Evolutionary conservation across 2,888 invertebrate genomes (phyloP).

Genomic region (Ptilodon capucinus): DNA sequence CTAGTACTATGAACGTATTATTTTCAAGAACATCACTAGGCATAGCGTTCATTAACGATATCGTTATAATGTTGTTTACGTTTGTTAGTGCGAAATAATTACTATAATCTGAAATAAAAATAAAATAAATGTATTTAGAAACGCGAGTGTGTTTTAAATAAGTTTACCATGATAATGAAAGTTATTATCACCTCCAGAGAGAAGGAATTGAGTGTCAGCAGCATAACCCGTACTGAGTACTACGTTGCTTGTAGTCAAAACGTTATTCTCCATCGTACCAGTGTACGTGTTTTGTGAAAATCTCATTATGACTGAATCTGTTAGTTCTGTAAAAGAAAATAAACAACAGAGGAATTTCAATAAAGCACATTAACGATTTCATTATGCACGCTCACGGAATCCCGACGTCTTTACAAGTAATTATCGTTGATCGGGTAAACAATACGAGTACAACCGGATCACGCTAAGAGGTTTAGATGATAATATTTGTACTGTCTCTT

Average conservation of each 20-base stretch:
- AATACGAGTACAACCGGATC: background rate
- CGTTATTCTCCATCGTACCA: constrained; percentile 41
- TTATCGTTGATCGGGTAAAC: background rate
- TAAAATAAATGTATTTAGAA: background rate
- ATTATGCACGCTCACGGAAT: background rate
- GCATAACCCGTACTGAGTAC: constrained; percentile 48
- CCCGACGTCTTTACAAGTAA: background rate
- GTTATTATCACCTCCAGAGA: constrained; percentile 46
- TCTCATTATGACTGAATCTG: constrained; percentile 44
- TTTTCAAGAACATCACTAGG: constrained; percentile 36
- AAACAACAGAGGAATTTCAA: background rate
- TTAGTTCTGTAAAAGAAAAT: constrained; percentile 49
- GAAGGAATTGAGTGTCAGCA: constrained; percentile 39
- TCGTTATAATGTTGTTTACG: constrained; percentile 32
- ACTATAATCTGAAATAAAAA: constrained; percentile 43
- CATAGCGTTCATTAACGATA: constrained; percentile 31
- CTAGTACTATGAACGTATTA: constrained; percentile 49
- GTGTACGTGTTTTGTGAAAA: constrained; percentile 54
- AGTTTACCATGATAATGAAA: background rate
- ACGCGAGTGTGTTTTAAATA: background rate
- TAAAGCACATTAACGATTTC: background rate
- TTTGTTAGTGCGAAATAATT: constrained; percentile 36
- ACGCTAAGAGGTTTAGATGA: too few species aligned
- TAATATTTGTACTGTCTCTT: background rate
- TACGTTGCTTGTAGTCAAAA: constrained; percentile 41